Evolutionary conservation across 2,113 vertebrate genomes (phyloP).

Genomic region (Istiophorus platypterus): DNA sequence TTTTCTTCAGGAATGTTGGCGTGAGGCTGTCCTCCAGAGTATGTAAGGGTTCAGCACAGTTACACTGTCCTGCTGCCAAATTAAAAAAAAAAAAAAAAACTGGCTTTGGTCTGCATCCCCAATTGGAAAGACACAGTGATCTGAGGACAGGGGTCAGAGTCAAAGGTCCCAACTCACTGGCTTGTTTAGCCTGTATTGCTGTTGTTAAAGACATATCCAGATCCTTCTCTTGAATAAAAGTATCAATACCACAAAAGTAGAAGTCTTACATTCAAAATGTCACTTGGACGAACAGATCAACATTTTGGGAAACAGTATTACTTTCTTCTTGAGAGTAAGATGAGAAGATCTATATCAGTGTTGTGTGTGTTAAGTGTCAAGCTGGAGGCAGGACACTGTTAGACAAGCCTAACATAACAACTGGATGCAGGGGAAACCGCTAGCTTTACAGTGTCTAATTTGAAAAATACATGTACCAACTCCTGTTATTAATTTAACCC

Average conservation of each 20-base stretch:
- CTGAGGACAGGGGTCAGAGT: neutral
- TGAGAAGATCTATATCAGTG: neutral
- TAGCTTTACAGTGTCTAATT: too few relatives aligned
- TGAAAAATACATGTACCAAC: neutral
- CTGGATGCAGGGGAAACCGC: too few relatives aligned
- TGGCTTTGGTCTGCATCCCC: slow-evolving; percentile 6
- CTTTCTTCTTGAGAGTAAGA: neutral
- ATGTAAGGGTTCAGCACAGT: slow-evolving; percentile 19
- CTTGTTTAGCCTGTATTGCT: neutral
- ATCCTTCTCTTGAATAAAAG: neutral
- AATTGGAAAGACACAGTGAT: neutral
- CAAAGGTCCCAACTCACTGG: neutral
- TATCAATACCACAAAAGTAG: neutral
- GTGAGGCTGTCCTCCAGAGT: neutral
- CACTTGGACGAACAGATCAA: neutral
- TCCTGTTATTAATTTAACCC: too few relatives aligned
- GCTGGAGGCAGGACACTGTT: neutral
- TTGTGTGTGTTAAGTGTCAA: neutral
- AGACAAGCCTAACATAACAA: neutral
- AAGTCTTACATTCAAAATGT: neutral
- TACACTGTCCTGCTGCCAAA: slow-evolving; percentile 38
- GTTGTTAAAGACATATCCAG: neutral
- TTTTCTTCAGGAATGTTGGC: slow-evolving; percentile 65
- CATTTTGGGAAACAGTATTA: neutral
- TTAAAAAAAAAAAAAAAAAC: slow-evolving; percentile 44